Conservation (phyloP, 2,797 vertebrate genomes). For the Anguilla megastoma region DNA sequence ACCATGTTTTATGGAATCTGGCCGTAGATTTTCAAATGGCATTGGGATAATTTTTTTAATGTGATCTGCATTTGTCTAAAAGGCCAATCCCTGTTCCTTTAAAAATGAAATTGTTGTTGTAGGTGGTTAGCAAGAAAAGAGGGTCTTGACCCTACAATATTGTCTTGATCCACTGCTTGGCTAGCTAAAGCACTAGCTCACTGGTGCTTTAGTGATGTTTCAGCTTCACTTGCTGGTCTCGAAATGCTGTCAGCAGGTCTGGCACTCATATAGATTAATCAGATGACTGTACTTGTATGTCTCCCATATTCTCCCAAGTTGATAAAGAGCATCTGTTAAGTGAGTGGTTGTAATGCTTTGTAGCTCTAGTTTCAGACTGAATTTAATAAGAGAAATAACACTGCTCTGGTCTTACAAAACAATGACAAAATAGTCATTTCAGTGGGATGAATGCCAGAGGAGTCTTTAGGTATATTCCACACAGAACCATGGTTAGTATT, state of each 20-base stretch:
- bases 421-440: neutral
- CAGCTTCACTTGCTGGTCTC: neutral
- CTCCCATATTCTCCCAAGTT: neutral
- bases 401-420: neutral
- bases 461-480: neutral
- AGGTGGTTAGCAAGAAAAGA: neutral
- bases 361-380: neutral
- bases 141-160: neutral
- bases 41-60: neutral
- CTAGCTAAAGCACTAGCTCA: too few relatives aligned
- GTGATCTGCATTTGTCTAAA: neutral
- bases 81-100: neutral
- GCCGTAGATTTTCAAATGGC: neutral
- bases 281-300: neutral
- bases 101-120: neutral
- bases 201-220: too few relatives aligned
- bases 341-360: neutral
- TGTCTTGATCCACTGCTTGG: neutral
- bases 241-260: neutral
- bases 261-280: neutral
- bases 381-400: neutral
- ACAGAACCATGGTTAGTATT: neutral
- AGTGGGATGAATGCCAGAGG: neutral
- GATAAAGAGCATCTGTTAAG: neutral
- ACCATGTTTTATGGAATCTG: neutral